Evolutionary conservation across 2,888 invertebrate genomes (phyloP), one percentile per base, ranked within the genome.

Genomic region (Drosophila nr. fundita): DNA sequence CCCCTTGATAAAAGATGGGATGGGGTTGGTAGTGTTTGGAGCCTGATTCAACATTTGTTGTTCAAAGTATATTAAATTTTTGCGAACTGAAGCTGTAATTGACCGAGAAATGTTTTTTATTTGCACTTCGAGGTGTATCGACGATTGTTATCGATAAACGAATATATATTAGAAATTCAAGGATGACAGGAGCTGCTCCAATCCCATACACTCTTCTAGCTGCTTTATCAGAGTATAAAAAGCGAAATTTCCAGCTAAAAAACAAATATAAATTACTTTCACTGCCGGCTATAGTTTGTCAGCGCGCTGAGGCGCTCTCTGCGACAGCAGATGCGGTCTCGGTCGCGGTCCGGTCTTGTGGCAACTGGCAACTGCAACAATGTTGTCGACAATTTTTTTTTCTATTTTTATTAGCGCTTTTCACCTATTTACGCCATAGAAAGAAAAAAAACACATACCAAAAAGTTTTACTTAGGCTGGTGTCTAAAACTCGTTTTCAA

Each of bases 181-280:
- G 40, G n/a, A n/a, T 40, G 21, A 7, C 24, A 15, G 45, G 7
- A 45, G 15, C 7, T 15, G 21, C 4, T 15, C 4, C 21, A 2
- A 6, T 15, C 24, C 24, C 8, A 24, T 45, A 45, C 15, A 15
- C 45, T 45, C 45, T 15, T 15, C 15, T 15, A 15, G 24, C 45
- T 13, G 45, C 24, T 15, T 45, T 24, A 45, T 45, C 18, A 49
- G 27, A 27, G 49, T 49, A 78, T 53, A 59, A 74, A 83, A 85
- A 81, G 80, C 86, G 79, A 84, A 84, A 83, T 66, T 69, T 73
- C 6, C 45, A 82, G 65, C 40, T 42, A 61, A 40, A 62, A 62
- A 52, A 74, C 62, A 76, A 80, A 85, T 82, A 81, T 85, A 82
- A 85, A 87, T 87, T 87, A 87, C 86, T 87, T 87, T 87, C 86